Base-by-base conservation (phyloP, 2,888 invertebrate species). In the Mesochorus sp. region DNA sequence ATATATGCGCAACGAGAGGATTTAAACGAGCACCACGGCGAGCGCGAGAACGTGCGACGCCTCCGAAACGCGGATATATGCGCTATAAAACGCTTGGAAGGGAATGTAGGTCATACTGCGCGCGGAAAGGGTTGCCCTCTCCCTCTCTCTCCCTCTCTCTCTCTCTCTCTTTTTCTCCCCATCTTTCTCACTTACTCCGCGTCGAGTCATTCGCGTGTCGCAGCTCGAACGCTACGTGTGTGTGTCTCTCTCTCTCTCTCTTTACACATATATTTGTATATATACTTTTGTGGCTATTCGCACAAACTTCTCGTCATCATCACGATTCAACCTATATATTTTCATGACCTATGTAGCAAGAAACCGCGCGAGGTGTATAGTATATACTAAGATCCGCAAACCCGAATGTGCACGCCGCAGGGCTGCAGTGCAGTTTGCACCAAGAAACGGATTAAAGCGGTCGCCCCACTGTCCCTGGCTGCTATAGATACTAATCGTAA, bases 21-120 rank as follows among this genome's bases (percentile, higher is more conserved):
- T 76, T 76, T 70, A 70, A 79, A 74, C 70, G 74, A 75, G 55
- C 24, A 47, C 24, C 68, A 57, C n/a, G n/a, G n/a, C 72, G 66
- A 37, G 67, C 76, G 62, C 26, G 42, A 57, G 49, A 76, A 66
- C 59, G 78, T 74, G 74, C 14, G 73, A 78, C 78, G 78, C 70
- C 74, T 74, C 66, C 78, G 64, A 78, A 78, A 79, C 71, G 66
- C 78, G 78, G 78, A 79, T 75, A 74, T 74, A 55, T 66, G n/a
- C n/a, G n/a, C n/a, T n/a, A n/a, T n/a, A n/a, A 47, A 59, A 59
- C 59, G 24, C 42, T 53, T 61, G 51, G 57, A 79, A 79, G 78
- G 70, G 74, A 79, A 79, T 79, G 78, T 79, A 71, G 78, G 78
- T 79, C 78, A 79, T 74, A 79, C 66, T 79, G 78, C 74, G 74